These are phyloP conservation scores for Microdon myrmicae DNA, from an alignment of 2,888 invertebrate species.

Conservation along the genomic window DNA sequence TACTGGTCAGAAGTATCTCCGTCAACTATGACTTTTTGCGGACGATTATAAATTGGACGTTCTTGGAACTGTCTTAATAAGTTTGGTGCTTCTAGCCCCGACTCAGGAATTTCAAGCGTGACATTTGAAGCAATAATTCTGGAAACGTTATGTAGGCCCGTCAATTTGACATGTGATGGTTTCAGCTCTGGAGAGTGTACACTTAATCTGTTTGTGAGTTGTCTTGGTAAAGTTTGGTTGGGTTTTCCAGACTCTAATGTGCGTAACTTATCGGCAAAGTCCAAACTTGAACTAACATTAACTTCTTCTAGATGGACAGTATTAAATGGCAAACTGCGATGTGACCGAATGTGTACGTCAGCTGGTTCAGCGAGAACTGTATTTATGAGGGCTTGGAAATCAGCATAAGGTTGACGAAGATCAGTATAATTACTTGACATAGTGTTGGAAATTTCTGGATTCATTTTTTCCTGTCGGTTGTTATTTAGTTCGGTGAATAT, in stretches of 20 bases:
- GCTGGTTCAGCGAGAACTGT: conserved; percentile 28
- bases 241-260: conserved; percentile 14
- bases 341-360: conserved; percentile 28
- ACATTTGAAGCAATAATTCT: conserved; percentile 17
- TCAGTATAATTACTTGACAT: too few species aligned
- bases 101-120: background rate
- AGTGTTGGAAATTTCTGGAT: background rate
- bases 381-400: conserved; percentile 32
- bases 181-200: background rate
- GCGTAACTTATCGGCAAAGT: conserved; percentile 31
- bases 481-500: conserved; percentile 1
- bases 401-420: conserved; percentile 18
- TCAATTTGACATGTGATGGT: background rate
- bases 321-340: conserved; percentile 6
- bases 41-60: conserved; percentile 57
- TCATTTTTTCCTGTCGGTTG: background rate
- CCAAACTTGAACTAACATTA: conserved; percentile 15
- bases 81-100: conserved; percentile 19
- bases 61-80: conserved; percentile 58
- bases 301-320: conserved; percentile 11
- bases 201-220: background rate
- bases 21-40: conserved; percentile 61
- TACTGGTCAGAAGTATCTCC: conserved; percentile 62
- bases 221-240: background rate
- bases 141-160: conserved; percentile 34